Evolutionary conservation across 2,888 invertebrate species (phyloP), one percentile per base, ranked within the genome.

Genomic region (Arge pagana): DNA sequence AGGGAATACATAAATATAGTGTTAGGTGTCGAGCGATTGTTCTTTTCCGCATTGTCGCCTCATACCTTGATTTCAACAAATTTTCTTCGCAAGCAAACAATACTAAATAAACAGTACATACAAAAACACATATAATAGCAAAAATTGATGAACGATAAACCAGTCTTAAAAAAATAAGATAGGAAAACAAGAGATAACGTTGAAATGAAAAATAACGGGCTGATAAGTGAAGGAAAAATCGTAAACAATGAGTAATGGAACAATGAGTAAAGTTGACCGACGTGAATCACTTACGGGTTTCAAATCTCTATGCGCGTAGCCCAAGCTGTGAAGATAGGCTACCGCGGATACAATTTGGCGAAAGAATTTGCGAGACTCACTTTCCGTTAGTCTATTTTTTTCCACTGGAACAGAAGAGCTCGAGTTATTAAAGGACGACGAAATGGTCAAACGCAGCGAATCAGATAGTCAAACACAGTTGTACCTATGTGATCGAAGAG

Each of bases 261-360:
- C n/a, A n/a, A n/a, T n/a, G n/a, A n/a, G n/a, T n/a, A n/a, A n/a
- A n/a, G n/a, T n/a, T n/a, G n/a, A n/a, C n/a, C n/a, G n/a, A n/a
- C n/a, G n/a, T n/a, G n/a, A n/a, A n/a, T 24, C 39, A 76, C 81
- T 77, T 78, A 88, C 88, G n/a, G 90, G 91, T 76, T 92, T 91
- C 31, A 91, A 78, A 77, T 91, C 91, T 59, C 91, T 77, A 71
- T 91, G 91, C 37, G 88, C 89, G 74, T 86, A 90, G 19, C 90
- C 90, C 60, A 83, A 78, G 57, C 80, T 81, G 68, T 92, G 91
- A 56, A 90, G 81, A 71, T 87, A 91, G 2, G 88, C 86, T 18
- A 92, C 87, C 33, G 89, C 90, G 33, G 88, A 84, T 2, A 89
- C 83, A 61, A 91, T 88, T 72, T 91, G 90, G 41, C 89, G 78